phyloP scores from a whole-genome alignment of 2,113 vertebrate genomes.

The Boulengerochromis microlepis region DNA sequence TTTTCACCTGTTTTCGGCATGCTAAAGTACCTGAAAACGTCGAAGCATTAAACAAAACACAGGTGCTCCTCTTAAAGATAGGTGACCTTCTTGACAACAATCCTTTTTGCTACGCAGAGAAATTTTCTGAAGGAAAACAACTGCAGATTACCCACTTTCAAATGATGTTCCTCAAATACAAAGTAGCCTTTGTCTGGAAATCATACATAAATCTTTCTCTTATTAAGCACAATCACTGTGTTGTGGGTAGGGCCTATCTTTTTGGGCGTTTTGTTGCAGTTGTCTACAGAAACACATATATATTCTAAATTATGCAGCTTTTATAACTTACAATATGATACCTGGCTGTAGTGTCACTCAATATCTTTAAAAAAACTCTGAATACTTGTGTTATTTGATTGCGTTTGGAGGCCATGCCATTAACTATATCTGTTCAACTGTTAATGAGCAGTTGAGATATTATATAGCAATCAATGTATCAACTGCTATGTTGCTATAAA shows the following conservation, averaged over 20 bases:
- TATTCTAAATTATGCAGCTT: neutral
- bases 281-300: rapidly evolving
- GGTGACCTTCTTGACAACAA: neutral
- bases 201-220: neutral
- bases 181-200: neutral
- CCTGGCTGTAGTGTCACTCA: neutral
- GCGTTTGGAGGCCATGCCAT: neutral
- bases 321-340: neutral
- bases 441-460: neutral
- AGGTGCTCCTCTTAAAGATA: neutral
- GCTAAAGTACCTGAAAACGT: neutral
- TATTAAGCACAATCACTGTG: neutral
- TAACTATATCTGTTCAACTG: neutral
- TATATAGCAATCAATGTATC: neutral
- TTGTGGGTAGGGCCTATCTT: neutral
- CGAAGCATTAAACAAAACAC: neutral
- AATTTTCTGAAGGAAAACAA: neutral
- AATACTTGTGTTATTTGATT: neutral
- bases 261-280: neutral
- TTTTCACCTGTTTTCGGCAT: rapidly evolving
- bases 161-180: neutral
- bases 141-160: neutral
- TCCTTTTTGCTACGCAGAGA: neutral
- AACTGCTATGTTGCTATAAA: neutral
- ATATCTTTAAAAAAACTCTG: neutral